phyloP scores from a whole-genome alignment of 2,888 invertebrate genomes.

The Rhabditoides inermis region DNA sequence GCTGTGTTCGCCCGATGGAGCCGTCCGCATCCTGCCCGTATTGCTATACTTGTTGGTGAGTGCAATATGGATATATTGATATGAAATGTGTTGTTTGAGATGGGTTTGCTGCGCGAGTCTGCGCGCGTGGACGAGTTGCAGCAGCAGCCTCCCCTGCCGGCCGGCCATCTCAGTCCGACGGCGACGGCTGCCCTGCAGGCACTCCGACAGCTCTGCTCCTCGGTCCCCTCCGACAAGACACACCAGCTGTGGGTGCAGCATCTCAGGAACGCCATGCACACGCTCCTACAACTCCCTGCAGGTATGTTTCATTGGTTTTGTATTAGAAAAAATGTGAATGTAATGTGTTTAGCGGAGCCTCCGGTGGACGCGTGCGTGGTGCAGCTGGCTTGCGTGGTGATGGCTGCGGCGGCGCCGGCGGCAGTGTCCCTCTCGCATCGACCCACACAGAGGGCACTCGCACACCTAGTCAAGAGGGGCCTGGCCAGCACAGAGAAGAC shows the following conservation, averaged over 20 bases:
- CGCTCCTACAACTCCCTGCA: conserved; percentile 74
- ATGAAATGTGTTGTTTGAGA: too few relatives aligned
- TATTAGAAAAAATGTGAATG: neutral
- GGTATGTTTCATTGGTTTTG: conserved; percentile 12
- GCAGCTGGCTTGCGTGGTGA: conserved; percentile 77
- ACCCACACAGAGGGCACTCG: conserved; percentile 20
- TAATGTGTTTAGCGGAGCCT: too few relatives aligned
- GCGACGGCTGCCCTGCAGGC: conserved; percentile 67
- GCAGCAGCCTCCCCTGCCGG: conserved; percentile 55
- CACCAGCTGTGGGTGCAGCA: conserved; percentile 66
- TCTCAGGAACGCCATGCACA: conserved; percentile 78
- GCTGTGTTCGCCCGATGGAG: conserved; percentile 17
- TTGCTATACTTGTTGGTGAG: conserved; percentile 79
- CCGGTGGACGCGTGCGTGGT: conserved; percentile 70
- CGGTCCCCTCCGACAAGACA: conserved; percentile 19
- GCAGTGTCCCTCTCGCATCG: conserved; percentile 55
- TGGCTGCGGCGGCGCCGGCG: conserved; percentile 68
- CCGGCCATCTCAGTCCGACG: conserved; percentile 57
- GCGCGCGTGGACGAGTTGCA: conserved; percentile 59
- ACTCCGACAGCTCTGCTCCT: conserved; percentile 29
- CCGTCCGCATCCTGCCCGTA: conserved; percentile 72
- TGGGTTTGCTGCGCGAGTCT: conserved; percentile 78
- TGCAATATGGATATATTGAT: too few relatives aligned
- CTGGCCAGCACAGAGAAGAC: too few relatives aligned
- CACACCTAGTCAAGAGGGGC: conserved; percentile 16